Base-by-base conservation (phyloP, 92 coral and sea anemone species). In the Porites divaricata region DNA sequence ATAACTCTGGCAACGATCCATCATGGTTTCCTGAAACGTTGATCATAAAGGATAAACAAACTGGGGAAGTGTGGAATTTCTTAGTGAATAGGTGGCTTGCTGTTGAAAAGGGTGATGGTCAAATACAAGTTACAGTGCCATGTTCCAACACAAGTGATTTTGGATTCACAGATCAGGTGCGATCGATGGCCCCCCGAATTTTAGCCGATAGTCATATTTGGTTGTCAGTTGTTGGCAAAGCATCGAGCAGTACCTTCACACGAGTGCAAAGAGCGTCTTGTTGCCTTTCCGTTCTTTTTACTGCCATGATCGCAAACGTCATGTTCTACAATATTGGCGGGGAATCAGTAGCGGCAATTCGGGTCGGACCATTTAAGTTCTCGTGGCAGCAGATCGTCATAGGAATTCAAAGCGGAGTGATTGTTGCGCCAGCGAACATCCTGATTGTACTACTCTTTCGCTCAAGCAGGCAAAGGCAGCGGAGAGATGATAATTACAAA, bases 261-360 rank as follows among this genome's bases (percentile, higher is more conserved):
- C 85, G 93, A 9, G 93, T 83, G 8, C 93, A 90, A 67, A 84
- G 93, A 48, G 88, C 87, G 9, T 85, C 93, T 19, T 90, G 93
- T 63, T 90, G 93, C 20, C 66, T 88, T 35, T 62, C 80, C 19
- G 20, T 90, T 13, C 71, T 84, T 0, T 79, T 90, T 28, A 74
- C 76, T 25, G 93, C 86, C 26, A 81, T 90, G 93, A 26, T 90
- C 16, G 81, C 83, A 13, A 90, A 87, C 62, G 93, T 91, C 6
- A 76, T 87, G 94, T 88, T 91, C 61, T 91, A 88, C 63, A 82
- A 88, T 50, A 48, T 83, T 14, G 91, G 68, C 51, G 89, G 81
- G 0, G 63, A 90, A 49, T 59, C 53, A 3, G 88, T 81, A 1
- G 75, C 59, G 11, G 67, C 82, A 2, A 41, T 90, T 61, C 61